A percentile compares a stretch with the other conserved stretches of the same genome.
Evolutionary conservation across 2,113 vertebrate species (phyloP).

Genomic region (Ovis canadensis): DNA sequence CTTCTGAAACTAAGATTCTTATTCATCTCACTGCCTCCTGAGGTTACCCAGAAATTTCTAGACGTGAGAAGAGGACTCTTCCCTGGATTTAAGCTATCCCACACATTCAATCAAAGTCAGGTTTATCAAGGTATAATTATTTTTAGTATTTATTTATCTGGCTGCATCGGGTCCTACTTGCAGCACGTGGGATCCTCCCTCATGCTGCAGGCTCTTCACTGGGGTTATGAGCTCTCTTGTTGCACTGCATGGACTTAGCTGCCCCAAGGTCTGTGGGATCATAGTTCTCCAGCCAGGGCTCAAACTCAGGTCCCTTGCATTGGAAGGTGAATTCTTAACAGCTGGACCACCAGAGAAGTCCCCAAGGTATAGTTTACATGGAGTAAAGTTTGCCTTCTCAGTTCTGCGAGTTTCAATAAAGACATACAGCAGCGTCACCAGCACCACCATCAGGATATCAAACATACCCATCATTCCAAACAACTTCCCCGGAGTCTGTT

Average conservation of each 20-base stretch:
- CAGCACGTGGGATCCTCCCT: not conserved
- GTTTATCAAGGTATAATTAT: not conserved
- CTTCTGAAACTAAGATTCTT: not conserved
- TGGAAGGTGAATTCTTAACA: not conserved
- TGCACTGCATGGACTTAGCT: not conserved
- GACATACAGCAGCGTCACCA: not conserved
- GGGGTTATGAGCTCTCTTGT: not conserved
- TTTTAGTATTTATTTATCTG: not conserved
- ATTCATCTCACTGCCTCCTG: not conserved
- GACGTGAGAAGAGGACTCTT: not conserved
- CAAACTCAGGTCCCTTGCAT: not conserved
- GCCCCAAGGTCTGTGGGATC: not conserved
- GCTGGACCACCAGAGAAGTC: not conserved
- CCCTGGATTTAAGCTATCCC: not conserved
- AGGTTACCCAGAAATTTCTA: not conserved
- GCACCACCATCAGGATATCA: too few species aligned
- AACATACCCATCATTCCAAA: not conserved
- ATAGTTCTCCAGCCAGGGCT: not conserved
- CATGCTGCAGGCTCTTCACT: not conserved
- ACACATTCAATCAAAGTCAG: not conserved
- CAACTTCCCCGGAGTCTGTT: too few species aligned
- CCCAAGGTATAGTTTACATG: not conserved
- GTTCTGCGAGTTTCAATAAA: not conserved
- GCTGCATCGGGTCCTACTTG: accelerated
- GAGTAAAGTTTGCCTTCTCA: not conserved